A percentile compares a stretch with the other conserved stretches of the same genome.
phyloP scores from a whole-genome alignment of 2,888 invertebrate genomes.

The Monoplex corrugatus region DNA sequence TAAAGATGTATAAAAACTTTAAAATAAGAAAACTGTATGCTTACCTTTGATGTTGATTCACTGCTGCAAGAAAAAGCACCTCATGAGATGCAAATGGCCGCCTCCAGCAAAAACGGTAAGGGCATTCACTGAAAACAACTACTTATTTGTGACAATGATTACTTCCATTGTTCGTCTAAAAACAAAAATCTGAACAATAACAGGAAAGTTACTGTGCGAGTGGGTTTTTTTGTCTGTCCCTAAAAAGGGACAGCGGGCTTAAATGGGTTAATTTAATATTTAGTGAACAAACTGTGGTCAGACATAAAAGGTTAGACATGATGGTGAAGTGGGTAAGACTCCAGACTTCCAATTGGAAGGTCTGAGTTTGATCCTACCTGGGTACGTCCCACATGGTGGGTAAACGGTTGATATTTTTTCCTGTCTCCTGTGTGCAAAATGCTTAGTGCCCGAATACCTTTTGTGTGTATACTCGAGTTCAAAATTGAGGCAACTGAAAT shows the following conservation, averaged over 20 bases:
- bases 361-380: no score
- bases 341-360: no score
- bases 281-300: no score
- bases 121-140: not conserved
- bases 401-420: no score
- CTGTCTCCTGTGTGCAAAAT: no score
- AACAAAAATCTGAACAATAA: not conserved
- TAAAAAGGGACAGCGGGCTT: not conserved
- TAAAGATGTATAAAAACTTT: not conserved
- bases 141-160: not conserved
- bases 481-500: no score
- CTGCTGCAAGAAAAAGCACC: not conserved
- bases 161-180: not conserved
- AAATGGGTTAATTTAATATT: not conserved
- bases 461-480: no score
- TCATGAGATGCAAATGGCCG: not conserved
- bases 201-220: not conserved
- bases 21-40: not conserved
- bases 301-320: no score
- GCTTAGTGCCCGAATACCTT: no score
- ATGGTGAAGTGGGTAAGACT: no score
- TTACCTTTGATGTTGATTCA: not conserved
- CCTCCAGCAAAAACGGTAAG: not conserved
- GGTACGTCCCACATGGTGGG: no score
- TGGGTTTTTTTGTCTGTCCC: not conserved